Base-by-base conservation (phyloP, 2,888 invertebrate genomes). In the Ptychoptera contaminata region DNA sequence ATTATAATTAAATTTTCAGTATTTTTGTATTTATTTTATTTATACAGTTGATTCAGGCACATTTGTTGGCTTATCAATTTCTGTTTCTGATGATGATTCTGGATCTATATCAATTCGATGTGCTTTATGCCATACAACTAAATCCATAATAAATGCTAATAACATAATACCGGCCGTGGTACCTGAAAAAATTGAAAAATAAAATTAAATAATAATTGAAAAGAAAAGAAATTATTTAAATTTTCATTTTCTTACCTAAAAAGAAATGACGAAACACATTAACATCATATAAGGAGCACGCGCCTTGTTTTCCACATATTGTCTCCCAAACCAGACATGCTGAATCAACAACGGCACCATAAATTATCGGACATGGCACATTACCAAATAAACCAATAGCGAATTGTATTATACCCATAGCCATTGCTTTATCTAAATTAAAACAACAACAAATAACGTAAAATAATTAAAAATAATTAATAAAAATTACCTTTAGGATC, bases 331-430 rank as follows among this genome's bases (percentile, higher is more conserved):
- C 78, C 31, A 88, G 73, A 62, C 92, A 92, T 6, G 91, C 87
- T 2, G 86, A 87, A 70, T 92, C 92, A 45, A 92, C 84, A 5
- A 91, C 86, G 37, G 86, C 84, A 48, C 91, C 92, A 66, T 92
- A 92, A 54, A 92, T 78, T 54, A 91, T 87, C n/a, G 91, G 90
- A 65, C 92, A 92, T 54, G 91, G 92, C 58, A 92, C 90, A 67
- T 91, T 92, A 53, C 88, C 91, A 67, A 92, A 90, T 52, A 91
- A 73, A 46, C 91, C 91, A 51, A 91, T 90, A 46, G 91, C 90
- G 66, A 90, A 90, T 64, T 90, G 88, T 60, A 91, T 90, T 58
- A 92, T 78, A 29, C 91, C 91, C 67, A 92, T 76, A 48, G 91
- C 92, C 90, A 92, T 90, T 44, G 91, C 88, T 65, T 92, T 92